These are phyloP conservation scores for Xanthorhoe spadicearia DNA, from an alignment of 2,888 invertebrate species.

Conservation along the genomic window DNA sequence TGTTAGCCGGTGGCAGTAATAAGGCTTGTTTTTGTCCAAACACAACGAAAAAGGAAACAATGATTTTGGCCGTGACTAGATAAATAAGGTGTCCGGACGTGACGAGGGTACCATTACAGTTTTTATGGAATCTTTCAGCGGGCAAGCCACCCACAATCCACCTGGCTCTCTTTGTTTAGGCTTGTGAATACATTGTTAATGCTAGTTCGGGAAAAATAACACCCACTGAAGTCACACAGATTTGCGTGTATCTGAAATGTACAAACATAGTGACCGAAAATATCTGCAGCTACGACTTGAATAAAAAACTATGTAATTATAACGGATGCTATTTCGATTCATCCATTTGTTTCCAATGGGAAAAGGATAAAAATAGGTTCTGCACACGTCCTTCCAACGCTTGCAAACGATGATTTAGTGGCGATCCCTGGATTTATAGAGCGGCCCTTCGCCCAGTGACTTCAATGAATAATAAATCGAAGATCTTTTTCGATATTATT, in stretches of 20 bases:
- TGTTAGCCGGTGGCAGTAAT: conserved; percentile 74
- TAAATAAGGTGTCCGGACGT: conserved; percentile 81
- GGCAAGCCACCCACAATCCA: conserved; percentile 60
- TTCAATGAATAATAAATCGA: conserved; percentile 82
- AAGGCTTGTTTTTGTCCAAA: conserved; percentile 74
- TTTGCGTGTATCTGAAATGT: conserved; percentile 40
- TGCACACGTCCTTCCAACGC: conserved; percentile 64
- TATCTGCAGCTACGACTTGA: conserved; percentile 33
- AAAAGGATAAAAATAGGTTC: conserved; percentile 68
- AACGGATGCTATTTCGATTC: conserved; percentile 53
- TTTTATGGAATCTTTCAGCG: conserved; percentile 79
- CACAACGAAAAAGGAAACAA: conserved; percentile 78
- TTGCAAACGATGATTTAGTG: conserved; percentile 79
- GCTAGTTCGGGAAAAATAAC: conserved; percentile 53
- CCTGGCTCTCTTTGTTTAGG: conserved; percentile 76
- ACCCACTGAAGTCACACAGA: conserved; percentile 47
- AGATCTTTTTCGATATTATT: conserved; percentile 80
- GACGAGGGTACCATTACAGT: conserved; percentile 81
- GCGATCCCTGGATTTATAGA: conserved; percentile 77
- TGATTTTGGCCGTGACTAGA: conserved; percentile 81
- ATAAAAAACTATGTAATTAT: conserved; percentile 51
- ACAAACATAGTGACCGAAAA: conserved; percentile 29
- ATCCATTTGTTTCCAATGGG: conserved; percentile 64
- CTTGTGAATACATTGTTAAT: conserved; percentile 69
- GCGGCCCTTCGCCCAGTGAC: conserved; percentile 69